Evolutionary conservation across 2,797 vertebrate genomes (phyloP).

Genomic region (Chiloscyllium punctatum): DNA sequence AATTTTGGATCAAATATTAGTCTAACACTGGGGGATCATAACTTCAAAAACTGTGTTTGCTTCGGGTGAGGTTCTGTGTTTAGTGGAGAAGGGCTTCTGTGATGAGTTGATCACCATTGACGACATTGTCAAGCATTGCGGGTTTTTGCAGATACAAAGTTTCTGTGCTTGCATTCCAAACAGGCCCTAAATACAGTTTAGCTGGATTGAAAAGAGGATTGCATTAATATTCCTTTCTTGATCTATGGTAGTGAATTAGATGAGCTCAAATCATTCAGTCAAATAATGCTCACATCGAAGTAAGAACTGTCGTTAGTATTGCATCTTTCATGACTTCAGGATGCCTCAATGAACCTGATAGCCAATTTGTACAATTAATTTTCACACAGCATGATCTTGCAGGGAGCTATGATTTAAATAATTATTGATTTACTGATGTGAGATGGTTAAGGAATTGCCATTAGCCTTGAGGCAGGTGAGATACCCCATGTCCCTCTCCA

Average conservation of each 20-base stretch:
- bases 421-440: not conserved
- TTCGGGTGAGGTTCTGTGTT: not conserved
- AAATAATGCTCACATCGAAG: not conserved
- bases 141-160: not conserved
- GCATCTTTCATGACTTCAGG: not conserved
- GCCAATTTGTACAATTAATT: not conserved
- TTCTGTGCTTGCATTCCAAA: not conserved
- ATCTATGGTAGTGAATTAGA: not conserved
- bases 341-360: not conserved
- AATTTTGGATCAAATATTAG: not conserved
- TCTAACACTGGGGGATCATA: not conserved
- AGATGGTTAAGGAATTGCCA: not conserved
- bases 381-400: not conserved
- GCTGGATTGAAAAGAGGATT: not conserved
- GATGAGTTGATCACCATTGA: not conserved
- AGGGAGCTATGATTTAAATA: not conserved
- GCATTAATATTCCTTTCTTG: not conserved
- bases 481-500: no score
- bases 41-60: not conserved
- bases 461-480: no score
- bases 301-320: not conserved
- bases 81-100: not conserved
- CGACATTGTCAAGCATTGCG: not conserved
- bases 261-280: not conserved
- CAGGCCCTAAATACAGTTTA: not conserved